phyloP scores from a whole-genome alignment of 2,797 vertebrate species.

The Poeciliopsis presidionis region DNA sequence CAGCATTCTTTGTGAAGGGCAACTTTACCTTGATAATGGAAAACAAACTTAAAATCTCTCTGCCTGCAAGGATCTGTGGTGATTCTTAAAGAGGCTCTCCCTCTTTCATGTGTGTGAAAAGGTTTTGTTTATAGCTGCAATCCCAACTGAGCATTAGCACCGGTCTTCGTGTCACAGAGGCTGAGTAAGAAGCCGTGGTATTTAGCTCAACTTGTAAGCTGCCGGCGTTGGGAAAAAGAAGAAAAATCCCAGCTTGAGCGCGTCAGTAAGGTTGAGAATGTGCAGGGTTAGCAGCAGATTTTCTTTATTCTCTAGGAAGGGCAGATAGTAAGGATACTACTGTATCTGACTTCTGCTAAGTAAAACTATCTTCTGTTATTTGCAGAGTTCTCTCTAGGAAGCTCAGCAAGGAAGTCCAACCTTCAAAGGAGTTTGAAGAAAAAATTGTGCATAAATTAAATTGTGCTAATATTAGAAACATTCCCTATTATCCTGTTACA shows the following conservation, averaged over 20 bases:
- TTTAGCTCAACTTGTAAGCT: conserved; percentile 61
- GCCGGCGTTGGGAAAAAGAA: conserved; percentile 47
- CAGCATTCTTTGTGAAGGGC: conserved; percentile 25
- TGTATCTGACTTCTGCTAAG: conserved; percentile 22
- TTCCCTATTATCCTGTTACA: conserved; percentile 22
- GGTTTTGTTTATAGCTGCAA: conserved; percentile 53
- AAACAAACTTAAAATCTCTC: conserved; percentile 48
- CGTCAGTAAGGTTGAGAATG: conserved; percentile 58
- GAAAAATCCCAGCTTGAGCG: conserved; percentile 29
- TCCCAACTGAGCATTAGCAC: conserved; percentile 70
- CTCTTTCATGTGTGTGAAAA: conserved; percentile 12
- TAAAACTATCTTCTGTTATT: background rate
- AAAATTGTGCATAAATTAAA: conserved; percentile 43
- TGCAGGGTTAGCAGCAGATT: conserved; percentile 41
- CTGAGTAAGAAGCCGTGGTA: conserved; percentile 58
- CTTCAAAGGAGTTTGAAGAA: conserved; percentile 12
- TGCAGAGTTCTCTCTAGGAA: background rate
- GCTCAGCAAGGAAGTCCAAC: conserved; percentile 13
- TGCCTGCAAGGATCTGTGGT: conserved; percentile 55
- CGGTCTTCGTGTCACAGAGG: conserved; percentile 57
- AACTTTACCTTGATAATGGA: conserved; percentile 47
- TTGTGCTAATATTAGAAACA: conserved; percentile 53
- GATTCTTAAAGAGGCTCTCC: conserved; percentile 69
- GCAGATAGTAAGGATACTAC: conserved; percentile 34
- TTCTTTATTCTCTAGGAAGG: conserved; percentile 12